phyloP scores from a whole-genome alignment of 2,797 vertebrate genomes.

The Pipistrellus pipistrellus region DNA sequence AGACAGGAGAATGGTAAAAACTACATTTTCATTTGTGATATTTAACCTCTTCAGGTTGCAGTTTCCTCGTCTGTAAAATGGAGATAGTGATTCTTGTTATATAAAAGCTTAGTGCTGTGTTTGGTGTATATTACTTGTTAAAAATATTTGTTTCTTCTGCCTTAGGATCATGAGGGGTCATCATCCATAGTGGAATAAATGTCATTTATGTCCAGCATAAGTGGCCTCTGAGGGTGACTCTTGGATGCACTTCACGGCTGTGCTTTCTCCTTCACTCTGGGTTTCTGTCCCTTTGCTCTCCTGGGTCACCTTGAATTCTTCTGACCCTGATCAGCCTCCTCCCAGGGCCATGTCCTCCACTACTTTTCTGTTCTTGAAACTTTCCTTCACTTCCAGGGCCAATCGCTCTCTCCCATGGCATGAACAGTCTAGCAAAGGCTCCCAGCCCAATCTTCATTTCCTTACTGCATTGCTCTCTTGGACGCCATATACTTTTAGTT shows the following conservation, averaged over 20 bases:
- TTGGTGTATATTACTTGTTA: neutral
- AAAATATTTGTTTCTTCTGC: neutral
- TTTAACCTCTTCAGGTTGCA: neutral
- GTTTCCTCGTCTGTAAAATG: neutral
- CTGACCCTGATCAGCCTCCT: neutral
- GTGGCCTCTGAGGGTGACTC: neutral
- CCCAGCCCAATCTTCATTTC: neutral
- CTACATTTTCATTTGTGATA: neutral
- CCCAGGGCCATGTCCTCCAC: no score
- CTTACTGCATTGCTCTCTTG: neutral
- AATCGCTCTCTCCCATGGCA: neutral
- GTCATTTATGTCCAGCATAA: neutral
- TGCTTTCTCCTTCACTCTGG: neutral
- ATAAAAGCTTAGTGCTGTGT: neutral
- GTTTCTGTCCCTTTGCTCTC: neutral
- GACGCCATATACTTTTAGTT: neutral
- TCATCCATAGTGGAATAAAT: neutral
- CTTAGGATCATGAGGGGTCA: neutral
- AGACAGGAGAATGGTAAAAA: neutral
- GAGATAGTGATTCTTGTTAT: neutral
- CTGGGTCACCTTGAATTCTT: neutral
- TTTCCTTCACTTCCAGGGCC: neutral
- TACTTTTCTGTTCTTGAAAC: neutral
- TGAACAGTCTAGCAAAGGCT: no score
- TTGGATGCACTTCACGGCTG: neutral